phyloP scores from a whole-genome alignment of 2,113 vertebrate genomes.

The Melospiza georgiana region DNA sequence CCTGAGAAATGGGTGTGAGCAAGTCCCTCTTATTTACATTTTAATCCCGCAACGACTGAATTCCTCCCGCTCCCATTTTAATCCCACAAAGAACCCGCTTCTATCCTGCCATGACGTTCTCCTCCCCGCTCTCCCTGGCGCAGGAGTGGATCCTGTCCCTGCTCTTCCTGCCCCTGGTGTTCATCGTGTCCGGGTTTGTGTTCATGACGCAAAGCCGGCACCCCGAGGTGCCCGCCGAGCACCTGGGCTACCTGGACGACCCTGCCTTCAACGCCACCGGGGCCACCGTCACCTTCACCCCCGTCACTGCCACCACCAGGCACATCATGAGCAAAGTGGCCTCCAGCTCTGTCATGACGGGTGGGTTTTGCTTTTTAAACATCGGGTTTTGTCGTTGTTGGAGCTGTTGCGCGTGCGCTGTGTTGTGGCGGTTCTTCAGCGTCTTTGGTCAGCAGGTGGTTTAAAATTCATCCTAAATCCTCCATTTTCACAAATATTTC shows the following conservation, averaged over 20 bases:
- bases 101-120: fast-evolving
- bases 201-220: fast-evolving
- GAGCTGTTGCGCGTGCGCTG: fast-evolving
- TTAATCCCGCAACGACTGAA: background rate
- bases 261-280: conserved; percentile 40
- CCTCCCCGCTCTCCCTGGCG: background rate
- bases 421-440: background rate
- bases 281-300: conserved; percentile 40
- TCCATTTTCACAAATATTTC: background rate
- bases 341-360: conserved; percentile 40
- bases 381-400: background rate
- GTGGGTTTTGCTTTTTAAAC: background rate
- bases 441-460: background rate
- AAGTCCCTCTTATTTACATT: background rate
- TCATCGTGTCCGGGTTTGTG: fast-evolving
- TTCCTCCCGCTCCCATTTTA: background rate
- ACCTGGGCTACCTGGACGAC: conserved; percentile 42
- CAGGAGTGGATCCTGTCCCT: conserved; percentile 69
- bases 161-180: background rate
- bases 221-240: background rate
- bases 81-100: fast-evolving
- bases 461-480: background rate
- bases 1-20: fast-evolving
- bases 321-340: conserved; percentile 67
- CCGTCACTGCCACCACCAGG: background rate